A percentile compares a stretch with the other conserved stretches of the same genome.
These are phyloP conservation scores for Eumeta japonica DNA, from an alignment of 1,140 invertebrate genomes.

Conservation along the genomic window DNA sequence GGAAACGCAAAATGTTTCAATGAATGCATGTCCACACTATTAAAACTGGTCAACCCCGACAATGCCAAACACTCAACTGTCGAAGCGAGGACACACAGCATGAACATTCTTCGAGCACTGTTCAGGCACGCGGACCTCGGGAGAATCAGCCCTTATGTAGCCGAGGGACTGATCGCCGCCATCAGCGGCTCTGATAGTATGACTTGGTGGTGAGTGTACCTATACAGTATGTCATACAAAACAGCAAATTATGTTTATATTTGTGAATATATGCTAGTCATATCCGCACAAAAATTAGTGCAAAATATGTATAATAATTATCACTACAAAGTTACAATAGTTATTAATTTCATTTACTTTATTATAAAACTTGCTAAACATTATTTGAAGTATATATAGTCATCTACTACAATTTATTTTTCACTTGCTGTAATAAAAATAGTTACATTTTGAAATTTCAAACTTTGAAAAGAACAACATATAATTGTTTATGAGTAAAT, in stretches of 20 bases:
- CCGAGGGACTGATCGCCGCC: slow-evolving; percentile 70
- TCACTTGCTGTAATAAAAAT: no score
- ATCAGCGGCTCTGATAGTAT: slow-evolving; percentile 71
- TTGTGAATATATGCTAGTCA: neutral
- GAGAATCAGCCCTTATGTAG: slow-evolving; percentile 73
- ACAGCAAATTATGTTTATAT: slow-evolving; percentile 6
- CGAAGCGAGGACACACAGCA: slow-evolving; percentile 70
- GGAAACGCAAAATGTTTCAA: slow-evolving; percentile 60
- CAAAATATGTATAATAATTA: no score
- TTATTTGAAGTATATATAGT: no score
- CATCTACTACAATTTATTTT: no score
- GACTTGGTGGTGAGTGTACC: slow-evolving; percentile 78
- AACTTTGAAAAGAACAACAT: no score
- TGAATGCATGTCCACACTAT: slow-evolving; percentile 60
- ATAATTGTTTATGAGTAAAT: no score
- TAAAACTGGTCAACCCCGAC: slow-evolving; percentile 25
- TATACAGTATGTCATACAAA: slow-evolving; percentile 6
- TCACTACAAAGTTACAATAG: no score
- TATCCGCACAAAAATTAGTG: no score
- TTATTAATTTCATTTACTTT: no score
- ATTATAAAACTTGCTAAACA: no score
- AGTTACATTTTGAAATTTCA: no score
- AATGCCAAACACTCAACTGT: no score
- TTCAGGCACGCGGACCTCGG: slow-evolving; percentile 75
- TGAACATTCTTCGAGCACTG: slow-evolving; percentile 83